Conservation (phyloP, 1,140 invertebrate species). For the Anoplolepis gracilipes region DNA sequence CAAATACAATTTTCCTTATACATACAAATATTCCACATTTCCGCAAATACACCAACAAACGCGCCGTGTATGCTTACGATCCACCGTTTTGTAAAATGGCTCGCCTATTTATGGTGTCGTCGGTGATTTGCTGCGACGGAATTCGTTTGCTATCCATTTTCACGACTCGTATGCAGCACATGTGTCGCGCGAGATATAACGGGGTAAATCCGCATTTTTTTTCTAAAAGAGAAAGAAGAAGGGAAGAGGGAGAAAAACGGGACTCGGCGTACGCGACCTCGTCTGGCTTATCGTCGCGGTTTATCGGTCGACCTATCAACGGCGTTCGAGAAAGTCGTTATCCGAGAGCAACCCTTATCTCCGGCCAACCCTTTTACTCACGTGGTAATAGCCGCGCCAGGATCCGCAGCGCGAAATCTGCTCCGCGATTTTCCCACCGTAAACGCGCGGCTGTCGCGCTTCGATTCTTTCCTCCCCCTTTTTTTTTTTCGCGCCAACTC, state of each 20-base stretch:
- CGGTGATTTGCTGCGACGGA: constrained; percentile 50
- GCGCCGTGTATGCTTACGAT: constrained; percentile 39
- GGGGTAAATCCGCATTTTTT: constrained; percentile 28
- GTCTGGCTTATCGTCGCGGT: constrained; percentile 25
- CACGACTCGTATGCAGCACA: neutral
- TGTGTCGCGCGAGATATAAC: constrained; percentile 19
- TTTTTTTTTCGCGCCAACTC: neutral
- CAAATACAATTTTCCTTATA: constrained; percentile 37
- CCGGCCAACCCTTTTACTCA: constrained; percentile 44
- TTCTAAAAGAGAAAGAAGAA: neutral
- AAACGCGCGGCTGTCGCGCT: neutral
- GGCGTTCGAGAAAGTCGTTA: constrained; percentile 51
- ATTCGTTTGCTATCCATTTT: constrained; percentile 54
- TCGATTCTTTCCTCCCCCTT: neutral
- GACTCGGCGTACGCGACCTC: neutral
- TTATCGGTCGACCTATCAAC: constrained; percentile 49
- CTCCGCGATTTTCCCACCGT: constrained; percentile 9
- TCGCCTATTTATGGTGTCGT: constrained; percentile 50
- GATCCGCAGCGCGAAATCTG: neutral
- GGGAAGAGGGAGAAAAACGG: neutral
- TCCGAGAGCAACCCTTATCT: constrained; percentile 45
- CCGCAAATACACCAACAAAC: constrained; percentile 53
- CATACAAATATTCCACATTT: constrained; percentile 52
- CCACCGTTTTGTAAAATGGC: constrained; percentile 44
- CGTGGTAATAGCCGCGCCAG: constrained; percentile 12